Evolutionary conservation across 2,888 invertebrate genomes (phyloP).

Genomic region (Ypsolopha scabrella): DNA sequence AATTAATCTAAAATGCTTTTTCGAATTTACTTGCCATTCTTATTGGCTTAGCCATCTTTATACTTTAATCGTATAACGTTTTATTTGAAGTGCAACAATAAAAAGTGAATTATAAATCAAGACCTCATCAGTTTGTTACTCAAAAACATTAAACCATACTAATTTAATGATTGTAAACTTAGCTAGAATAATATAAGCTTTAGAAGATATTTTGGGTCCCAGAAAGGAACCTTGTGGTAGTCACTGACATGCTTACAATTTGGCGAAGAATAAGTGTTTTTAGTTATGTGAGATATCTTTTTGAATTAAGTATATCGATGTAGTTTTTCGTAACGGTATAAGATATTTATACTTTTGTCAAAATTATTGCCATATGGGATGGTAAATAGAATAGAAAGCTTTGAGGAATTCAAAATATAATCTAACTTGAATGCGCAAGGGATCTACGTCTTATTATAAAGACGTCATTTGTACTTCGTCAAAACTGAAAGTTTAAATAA

Average conservation of each 20-base stretch:
- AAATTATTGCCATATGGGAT: no score
- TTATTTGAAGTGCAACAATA: constrained; percentile 23
- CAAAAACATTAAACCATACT: neutral
- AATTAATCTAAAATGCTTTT: constrained; percentile 26
- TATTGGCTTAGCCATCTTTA: neutral
- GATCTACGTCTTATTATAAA: no score
- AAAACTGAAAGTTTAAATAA: no score
- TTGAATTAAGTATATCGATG: no score
- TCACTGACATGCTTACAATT: neutral
- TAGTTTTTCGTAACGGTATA: no score
- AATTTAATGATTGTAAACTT: neutral
- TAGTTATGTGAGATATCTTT: no score
- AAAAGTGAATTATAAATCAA: constrained; percentile 22
- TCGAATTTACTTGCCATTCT: neutral
- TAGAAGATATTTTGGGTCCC: neutral
- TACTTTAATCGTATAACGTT: neutral
- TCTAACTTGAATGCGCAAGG: no score
- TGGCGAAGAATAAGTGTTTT: no score
- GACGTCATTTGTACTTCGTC: no score
- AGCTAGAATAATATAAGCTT: neutral
- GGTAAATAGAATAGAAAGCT: no score
- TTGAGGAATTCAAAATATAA: no score
- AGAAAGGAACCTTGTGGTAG: neutral
- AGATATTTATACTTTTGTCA: no score
- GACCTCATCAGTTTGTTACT: neutral